Base-by-base conservation (phyloP, 2,113 vertebrate species). In the Nestor notabilis region DNA sequence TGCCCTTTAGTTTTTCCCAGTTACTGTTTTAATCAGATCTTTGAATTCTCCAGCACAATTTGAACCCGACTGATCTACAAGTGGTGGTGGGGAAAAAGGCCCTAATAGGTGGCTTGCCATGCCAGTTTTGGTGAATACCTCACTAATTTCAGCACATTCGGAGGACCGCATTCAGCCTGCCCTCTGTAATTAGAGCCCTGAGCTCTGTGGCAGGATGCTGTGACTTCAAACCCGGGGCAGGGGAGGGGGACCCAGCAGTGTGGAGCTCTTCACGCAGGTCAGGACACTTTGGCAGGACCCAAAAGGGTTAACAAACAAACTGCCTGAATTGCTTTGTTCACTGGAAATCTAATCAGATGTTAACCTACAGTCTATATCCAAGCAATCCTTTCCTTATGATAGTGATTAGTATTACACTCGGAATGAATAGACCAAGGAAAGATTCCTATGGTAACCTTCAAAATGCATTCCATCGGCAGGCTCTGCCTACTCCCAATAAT, bases 311-410 rank as follows among this genome's bases (percentile, higher is more conserved):
- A 98, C 97, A 96, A 98, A 97, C 95, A 96, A 98, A 97, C 97
- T 93, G 83, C 74, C 95, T 91, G 95, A 19, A 58, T 96, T 33
- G 96, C 97, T 98, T 98, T 98, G 98, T 98, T 97, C 97, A 64
- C 92, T 37, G 92, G 94, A 83, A 96, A 88, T 97, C 96, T 97
- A 98, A 97, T 98, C 97, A 97, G 97, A 97, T 98, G 97, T 95
- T 98, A 98, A 98, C 97, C 97, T 97, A 94, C 97, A 97, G 98
- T 97, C 97, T 98, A 98, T 98, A 98, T 98, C 98, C 98, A 98
- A 97, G 97, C 98, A 99, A 99, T 99, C 99, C 99, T 94, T 99
- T 99, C 98, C 99, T 98, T 99, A 99, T 99, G 99, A 99, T 98
- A 98, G 97, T 98, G 99, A 99, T 99, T 99, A 99, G 98, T 97